Conservation (phyloP, 2,888 invertebrate genomes). For the Latheticus oryzae region DNA sequence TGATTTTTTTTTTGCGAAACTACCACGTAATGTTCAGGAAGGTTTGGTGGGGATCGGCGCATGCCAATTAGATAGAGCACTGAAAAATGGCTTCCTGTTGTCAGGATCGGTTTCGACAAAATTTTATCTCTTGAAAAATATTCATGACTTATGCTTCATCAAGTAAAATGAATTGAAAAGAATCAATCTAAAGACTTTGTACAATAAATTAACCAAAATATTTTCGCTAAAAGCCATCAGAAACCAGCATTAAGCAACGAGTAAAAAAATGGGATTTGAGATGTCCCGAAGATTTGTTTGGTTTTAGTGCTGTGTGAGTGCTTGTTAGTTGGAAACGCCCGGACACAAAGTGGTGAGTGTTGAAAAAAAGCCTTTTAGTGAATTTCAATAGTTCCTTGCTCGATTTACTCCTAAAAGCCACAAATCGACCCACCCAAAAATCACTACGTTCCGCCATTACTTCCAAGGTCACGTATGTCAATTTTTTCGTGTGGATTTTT, state of each 20-base stretch:
- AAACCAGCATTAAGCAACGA: constrained; percentile 44
- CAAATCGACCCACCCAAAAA: constrained; percentile 59
- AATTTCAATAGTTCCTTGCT: constrained; percentile 20
- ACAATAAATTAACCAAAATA: constrained; percentile 38
- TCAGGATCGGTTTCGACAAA: constrained; percentile 61
- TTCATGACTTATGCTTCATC: constrained; percentile 64
- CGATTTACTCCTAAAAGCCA: constrained; percentile 46
- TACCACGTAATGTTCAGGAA: too few relatives aligned
- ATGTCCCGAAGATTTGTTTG: constrained; percentile 47
- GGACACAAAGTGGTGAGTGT: constrained; percentile 54
- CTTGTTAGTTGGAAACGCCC: constrained; percentile 33
- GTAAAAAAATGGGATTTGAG: constrained; percentile 44
- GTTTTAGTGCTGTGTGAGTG: constrained; percentile 47
- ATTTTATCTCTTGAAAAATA: constrained; percentile 57
- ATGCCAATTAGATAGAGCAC: too few relatives aligned
- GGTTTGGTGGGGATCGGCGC: too few relatives aligned
- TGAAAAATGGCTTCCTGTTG: constrained; percentile 64
- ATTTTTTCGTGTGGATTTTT: constrained; percentile 13
- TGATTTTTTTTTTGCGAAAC: too few relatives aligned
- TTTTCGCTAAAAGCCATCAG: constrained; percentile 46
- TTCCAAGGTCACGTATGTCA: constrained; percentile 63
- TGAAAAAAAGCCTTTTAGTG: constrained; percentile 29
- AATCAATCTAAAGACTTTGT: constrained; percentile 41
- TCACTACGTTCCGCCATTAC: constrained; percentile 44
- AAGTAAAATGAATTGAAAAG: constrained; percentile 55